Conservation (phyloP, 2,888 invertebrate species). For the Caenorhabditis sp. region DNA sequence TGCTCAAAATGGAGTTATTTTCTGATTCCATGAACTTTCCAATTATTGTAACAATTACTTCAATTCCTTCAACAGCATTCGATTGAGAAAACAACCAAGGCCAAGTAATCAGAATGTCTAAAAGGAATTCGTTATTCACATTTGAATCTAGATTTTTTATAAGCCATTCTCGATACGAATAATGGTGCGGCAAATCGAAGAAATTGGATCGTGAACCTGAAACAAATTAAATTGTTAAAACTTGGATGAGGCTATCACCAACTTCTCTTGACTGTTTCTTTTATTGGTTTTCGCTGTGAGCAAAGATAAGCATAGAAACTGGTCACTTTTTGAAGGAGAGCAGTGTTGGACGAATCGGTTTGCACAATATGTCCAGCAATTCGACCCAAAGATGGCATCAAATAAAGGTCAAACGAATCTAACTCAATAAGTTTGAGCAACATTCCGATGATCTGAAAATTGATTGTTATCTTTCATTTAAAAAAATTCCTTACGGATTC, state of each 20-base stretch:
- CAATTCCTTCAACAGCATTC: constrained; percentile 30
- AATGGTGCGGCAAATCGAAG: constrained; percentile 33
- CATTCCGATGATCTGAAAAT: constrained; percentile 29
- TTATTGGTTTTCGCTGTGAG: constrained; percentile 23
- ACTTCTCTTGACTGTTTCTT: constrained; percentile 17
- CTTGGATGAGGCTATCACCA: not conserved
- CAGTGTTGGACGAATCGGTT: constrained; percentile 8
- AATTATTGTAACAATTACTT: constrained; percentile 18
- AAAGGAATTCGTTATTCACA: not conserved
- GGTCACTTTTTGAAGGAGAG: constrained; percentile 12
- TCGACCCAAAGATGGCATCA: constrained; percentile 55
- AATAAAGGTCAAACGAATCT: constrained; percentile 54
- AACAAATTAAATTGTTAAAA: not conserved
- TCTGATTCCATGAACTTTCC: constrained; percentile 4
- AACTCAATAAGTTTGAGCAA: constrained; percentile 32
- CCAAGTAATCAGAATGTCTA: constrained; percentile 39
- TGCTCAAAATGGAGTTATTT: constrained; percentile 3
- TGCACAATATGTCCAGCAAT: constrained; percentile 33
- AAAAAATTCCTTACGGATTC: not conserved
- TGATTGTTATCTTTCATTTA: not conserved
- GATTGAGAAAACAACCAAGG: constrained; percentile 45
- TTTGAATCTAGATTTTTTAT: constrained; percentile 11
- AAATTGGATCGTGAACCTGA: constrained; percentile 14
- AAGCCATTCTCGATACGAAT: constrained; percentile 29
- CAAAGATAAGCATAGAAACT: constrained; percentile 37